phyloP scores from a whole-genome alignment of 2,888 invertebrate species.

The Temnothorax ravouxi region DNA sequence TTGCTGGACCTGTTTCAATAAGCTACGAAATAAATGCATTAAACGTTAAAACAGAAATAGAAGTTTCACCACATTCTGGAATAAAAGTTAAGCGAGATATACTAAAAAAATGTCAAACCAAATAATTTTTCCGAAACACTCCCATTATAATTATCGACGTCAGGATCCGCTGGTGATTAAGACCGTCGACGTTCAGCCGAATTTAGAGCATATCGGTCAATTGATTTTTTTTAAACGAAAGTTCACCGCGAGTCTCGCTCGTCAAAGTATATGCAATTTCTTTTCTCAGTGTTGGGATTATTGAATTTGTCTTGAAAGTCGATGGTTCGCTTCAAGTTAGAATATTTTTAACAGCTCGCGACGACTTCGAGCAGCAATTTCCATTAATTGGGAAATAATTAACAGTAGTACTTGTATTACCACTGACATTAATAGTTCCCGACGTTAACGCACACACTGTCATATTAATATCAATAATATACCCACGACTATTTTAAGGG shows the following conservation, averaged over 20 bases:
- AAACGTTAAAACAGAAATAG: no score
- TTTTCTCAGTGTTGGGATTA: not conserved
- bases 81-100: no score
- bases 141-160: no score
- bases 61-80: no score
- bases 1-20: no score
- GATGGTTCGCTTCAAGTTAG: not conserved
- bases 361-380: not conserved
- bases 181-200: not conserved
- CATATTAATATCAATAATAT: not conserved
- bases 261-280: not conserved
- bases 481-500: not conserved
- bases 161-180: not conserved
- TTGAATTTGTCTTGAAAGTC: not conserved
- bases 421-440: not conserved
- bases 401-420: not conserved
- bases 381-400: not conserved
- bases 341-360: not conserved
- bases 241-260: not conserved
- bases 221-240: not conserved
- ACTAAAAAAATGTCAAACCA: no score
- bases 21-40: no score
- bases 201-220: not conserved
- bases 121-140: no score
- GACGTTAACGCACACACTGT: not conserved